Evolutionary conservation across 2,797 vertebrate genomes (phyloP).

Genomic region (Monodelphis domestica): DNA sequence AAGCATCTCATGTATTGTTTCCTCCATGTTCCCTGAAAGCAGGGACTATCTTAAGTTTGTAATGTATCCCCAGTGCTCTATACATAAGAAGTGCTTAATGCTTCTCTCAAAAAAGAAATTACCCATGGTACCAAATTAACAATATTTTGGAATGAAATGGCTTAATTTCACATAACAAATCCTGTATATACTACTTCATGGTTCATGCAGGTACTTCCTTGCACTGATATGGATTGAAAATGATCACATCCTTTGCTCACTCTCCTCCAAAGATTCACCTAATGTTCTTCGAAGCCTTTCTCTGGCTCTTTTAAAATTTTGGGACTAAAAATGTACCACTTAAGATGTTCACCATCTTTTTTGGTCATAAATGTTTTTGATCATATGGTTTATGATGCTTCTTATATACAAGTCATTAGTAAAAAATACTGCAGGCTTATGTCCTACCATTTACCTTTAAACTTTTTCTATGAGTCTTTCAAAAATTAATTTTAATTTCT

Average conservation of each 20-base stretch:
- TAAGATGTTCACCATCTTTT: background rate
- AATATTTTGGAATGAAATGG: background rate
- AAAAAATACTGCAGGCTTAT: background rate
- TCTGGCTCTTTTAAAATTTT: background rate
- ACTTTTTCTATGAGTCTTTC: no score
- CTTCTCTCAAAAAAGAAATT: background rate
- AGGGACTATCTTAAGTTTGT: background rate
- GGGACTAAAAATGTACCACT: background rate
- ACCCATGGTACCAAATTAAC: background rate
- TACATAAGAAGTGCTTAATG: background rate
- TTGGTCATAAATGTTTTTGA: background rate
- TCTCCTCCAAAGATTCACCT: background rate
- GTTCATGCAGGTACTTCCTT: background rate
- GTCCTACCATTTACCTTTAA: background rate
- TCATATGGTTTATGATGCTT: background rate
- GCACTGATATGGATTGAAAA: background rate
- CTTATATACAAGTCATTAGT: background rate
- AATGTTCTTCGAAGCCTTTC: background rate
- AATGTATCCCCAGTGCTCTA: background rate
- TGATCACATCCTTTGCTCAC: background rate
- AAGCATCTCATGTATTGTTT: background rate
- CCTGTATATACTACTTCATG: background rate
- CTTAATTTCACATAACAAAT: conserved; percentile 28
- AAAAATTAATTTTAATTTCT: no score
- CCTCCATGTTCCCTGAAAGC: background rate